Evolutionary conservation across 2,113 vertebrate genomes (phyloP).

Genomic region (Pelmatolapia mariae): DNA sequence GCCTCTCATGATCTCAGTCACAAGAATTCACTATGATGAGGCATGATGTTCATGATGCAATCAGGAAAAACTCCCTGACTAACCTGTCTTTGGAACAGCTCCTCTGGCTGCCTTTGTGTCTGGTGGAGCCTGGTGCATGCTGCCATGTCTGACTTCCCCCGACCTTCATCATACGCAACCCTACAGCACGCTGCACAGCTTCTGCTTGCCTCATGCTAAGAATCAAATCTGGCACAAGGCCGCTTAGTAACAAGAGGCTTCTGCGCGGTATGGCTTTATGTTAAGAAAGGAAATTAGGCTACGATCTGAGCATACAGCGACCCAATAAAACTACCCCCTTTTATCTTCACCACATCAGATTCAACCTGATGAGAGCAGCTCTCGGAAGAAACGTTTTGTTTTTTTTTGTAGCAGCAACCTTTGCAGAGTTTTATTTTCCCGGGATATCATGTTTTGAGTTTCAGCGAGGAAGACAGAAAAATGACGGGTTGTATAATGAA

Average conservation of each 20-base stretch:
- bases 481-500: conserved; percentile 1
- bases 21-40: conserved; percentile 23
- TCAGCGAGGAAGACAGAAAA: background rate
- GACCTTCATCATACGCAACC: background rate
- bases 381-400: background rate
- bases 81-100: conserved; percentile 24
- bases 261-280: conserved; percentile 2
- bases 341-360: conserved; percentile 43
- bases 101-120: conserved; percentile 11
- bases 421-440: conserved; percentile 4
- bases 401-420: background rate
- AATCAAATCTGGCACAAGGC: conserved; percentile 35
- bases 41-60: conserved; percentile 20
- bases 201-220: conserved; percentile 22
- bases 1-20: conserved; percentile 38
- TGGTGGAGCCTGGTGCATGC: background rate
- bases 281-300: conserved; percentile 44
- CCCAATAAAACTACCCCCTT: background rate
- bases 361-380: conserved; percentile 15
- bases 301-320: conserved; percentile 14
- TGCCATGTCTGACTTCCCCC: background rate
- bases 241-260: conserved; percentile 26
- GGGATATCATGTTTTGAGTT: background rate
- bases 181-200: background rate
- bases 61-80: conserved; percentile 16